Conservation (phyloP, 2,888 invertebrate species). For the Neoitamus cyanurus region DNA sequence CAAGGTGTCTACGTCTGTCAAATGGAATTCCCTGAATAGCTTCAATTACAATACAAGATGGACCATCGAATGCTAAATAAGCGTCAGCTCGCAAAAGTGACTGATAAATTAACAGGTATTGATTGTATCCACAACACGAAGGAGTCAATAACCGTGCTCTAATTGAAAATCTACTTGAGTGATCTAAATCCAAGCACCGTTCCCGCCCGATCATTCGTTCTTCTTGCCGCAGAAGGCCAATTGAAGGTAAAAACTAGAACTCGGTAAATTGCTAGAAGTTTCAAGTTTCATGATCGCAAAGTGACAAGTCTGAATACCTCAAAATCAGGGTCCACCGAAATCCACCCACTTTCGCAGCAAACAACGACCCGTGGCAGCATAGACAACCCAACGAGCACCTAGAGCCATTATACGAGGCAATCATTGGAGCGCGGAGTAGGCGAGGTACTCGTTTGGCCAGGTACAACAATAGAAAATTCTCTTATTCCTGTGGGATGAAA, state of each 20-base stretch:
- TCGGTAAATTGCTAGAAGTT: neutral
- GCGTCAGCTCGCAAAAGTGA: neutral
- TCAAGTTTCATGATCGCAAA: constrained; percentile 31
- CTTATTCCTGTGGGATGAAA: constrained; percentile 9
- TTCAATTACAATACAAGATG: neutral
- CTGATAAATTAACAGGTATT: neutral
- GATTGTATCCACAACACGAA: neutral
- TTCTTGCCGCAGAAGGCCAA: neutral
- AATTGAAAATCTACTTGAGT: neutral
- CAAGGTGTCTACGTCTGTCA: neutral
- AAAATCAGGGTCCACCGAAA: constrained; percentile 38
- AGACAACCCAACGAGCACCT: neutral
- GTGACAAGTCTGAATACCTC: constrained; percentile 34
- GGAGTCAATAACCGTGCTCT: neutral
- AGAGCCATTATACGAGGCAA: neutral
- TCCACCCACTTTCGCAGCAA: constrained; percentile 33
- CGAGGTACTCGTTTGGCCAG: constrained; percentile 6
- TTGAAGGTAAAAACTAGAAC: neutral
- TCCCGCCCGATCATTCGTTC: neutral
- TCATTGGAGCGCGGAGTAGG: neutral
- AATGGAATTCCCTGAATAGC: neutral
- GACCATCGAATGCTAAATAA: neutral
- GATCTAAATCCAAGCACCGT: neutral
- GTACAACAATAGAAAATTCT: neutral
- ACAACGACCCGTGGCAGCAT: neutral